Evolutionary conservation across 2,888 invertebrate genomes (phyloP), one percentile per base, ranked within the genome.

Genomic region (Rapana venosa): DNA sequence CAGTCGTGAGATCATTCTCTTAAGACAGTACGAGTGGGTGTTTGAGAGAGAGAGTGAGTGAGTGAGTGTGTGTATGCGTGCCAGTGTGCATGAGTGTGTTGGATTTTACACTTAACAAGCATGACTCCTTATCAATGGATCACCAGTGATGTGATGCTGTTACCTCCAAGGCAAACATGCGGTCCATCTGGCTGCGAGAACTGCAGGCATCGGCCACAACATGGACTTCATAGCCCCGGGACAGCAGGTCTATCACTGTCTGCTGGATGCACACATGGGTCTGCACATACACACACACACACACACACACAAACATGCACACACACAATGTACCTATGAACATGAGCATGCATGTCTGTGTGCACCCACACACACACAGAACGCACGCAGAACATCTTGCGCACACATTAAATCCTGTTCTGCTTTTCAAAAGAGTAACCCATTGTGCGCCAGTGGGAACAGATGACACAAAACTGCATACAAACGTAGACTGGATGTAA

Each of bases 231-330:
- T 90, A 93, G 11, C 96, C 96, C 89, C 94, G 93, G 89, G 96
- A 96, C 88, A 97, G 94, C 15, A 97, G 95, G 93, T 97, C 97
- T 87, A 97, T 95, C 8, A 97, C 96, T 11, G 97, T 97, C 93
- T 97, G 97, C 92, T 97, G 97, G 20, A 97, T 96, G 93, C 97
- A 97, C 35, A 97, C 97, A 94, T 97, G 97, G 0, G 97, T 96
- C 96, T 97, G 93, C 26, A 93, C 93, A 74, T 11, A 74, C 74
- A 74, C 74, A 74, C 22, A 74, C 74, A 74, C 74, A 74, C 74
- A 74, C n/a, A 74, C 74, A 74, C 74, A 74, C 74, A 74, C n/a
- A 74, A 1, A 74, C 74, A 74, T 11, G 11, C n/a, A 74, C 74
- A 74, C 74, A n/a, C 61, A 84, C 47, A 47, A 47, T 47, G 47